A percentile compares a stretch with the other conserved stretches of the same genome.
Conservation (phyloP, 2,113 vertebrate genomes). For the Seriola quinqueradiata region DNA sequence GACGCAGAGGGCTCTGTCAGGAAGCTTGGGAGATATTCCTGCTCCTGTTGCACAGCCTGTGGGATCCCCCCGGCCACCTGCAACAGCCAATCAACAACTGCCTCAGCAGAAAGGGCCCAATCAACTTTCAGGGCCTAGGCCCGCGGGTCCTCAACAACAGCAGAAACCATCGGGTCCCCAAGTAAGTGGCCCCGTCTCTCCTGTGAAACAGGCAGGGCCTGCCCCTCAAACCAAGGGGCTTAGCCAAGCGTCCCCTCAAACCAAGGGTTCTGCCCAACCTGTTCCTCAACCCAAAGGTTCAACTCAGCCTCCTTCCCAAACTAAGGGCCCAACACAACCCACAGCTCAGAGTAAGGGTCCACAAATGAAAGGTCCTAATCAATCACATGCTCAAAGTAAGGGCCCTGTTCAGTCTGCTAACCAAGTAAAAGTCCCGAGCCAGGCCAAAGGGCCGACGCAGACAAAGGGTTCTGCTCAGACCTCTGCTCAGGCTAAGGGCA, state of each 20-base stretch:
- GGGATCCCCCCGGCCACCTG: constrained; percentile 84
- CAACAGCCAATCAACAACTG: constrained; percentile 80
- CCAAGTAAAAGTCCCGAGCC: constrained; percentile 64
- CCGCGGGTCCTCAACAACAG: constrained; percentile 79
- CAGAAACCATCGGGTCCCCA: constrained; percentile 83
- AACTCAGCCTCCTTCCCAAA: constrained; percentile 69
- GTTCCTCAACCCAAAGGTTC: constrained; percentile 79
- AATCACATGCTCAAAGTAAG: constrained; percentile 69
- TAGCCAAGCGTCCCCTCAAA: constrained; percentile 79
- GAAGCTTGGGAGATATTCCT: constrained; percentile 91
- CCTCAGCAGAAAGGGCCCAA: constrained; percentile 78
- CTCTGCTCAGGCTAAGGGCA: constrained; percentile 69
- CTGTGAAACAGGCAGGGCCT: constrained; percentile 85
- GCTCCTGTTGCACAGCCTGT: constrained; percentile 82
- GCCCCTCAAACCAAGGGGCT: constrained; percentile 81
- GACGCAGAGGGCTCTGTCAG: constrained; percentile 96
- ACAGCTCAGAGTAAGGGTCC: constrained; percentile 72
- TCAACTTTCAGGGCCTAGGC: constrained; percentile 79
- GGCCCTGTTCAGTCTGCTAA: constrained; percentile 57
- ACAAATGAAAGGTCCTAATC: constrained; percentile 78
- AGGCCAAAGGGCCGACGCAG: constrained; percentile 71
- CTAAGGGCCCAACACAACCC: constrained; percentile 70
- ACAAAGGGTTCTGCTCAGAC: constrained; percentile 68
- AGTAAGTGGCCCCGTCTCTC: constrained; percentile 84
- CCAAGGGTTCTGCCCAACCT: constrained; percentile 73